Evolutionary conservation across 2,797 vertebrate species (phyloP), one percentile per base, ranked within the genome.

Genomic region (Phyllotis vaccarum): DNA sequence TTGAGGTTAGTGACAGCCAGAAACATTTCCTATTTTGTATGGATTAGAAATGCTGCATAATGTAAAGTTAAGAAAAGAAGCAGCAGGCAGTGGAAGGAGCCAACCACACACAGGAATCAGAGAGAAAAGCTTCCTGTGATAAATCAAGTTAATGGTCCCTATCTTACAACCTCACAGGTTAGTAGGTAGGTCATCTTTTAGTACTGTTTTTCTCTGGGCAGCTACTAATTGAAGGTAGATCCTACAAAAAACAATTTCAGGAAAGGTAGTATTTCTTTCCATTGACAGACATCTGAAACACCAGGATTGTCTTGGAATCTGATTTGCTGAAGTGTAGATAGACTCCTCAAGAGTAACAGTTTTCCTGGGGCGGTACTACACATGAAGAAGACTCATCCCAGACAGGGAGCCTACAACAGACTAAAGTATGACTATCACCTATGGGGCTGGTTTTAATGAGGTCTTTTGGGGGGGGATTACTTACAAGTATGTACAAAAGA

Each of bases 91-190:
- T 64, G 22, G 3, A 22, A 49, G n/a, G 6, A 58, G 31, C 22
- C 19, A 89, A 22, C 24, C 27, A 62, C 21, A 34, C 24, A 12
- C 19, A 46, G 68, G 12, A 68, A 24, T 91, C 76, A 75, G 64
- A 58, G n/a, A 91, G 70, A 76, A 89, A 76, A 17, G 40, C 52
- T 93, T 96, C 49, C 52, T 70, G 11, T 49, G 78, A 89, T 29
- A 95, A 72, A 29, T 81, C 17, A 34, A 13, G 56, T 21, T 76
- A 93, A 80, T 76, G 62, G 56, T 72, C 16, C 31, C 13, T 78
- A 56, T 78, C 96, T 92, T 86, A 66, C 91, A 95, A 54, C 62
- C 62, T 10, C 8, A 24, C 6, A 46, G 40, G 24, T 75, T 85
- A 75, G 80, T 16, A 86, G 10, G 34, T 29, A 75, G 49, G 43